phyloP scores from a whole-genome alignment of 2,888 invertebrate genomes.

The Aricia artaxerxes region DNA sequence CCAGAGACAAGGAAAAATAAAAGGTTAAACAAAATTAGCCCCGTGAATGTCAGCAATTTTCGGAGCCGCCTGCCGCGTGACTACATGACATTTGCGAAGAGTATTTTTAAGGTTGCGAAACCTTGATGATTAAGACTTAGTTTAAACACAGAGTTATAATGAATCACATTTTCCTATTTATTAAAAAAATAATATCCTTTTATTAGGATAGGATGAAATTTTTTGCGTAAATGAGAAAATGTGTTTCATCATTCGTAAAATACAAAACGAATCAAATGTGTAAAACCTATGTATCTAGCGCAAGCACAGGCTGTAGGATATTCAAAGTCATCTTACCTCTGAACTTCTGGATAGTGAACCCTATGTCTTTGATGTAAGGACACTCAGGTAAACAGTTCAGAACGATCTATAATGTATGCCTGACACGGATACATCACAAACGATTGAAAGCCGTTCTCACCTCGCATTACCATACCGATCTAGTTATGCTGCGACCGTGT shows the following conservation, averaged over 20 bases:
- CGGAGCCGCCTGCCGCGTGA: neutral
- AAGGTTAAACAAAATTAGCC: slow-evolving; percentile 14
- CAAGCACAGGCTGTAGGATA: neutral
- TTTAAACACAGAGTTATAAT: neutral
- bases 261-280: neutral
- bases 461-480: neutral
- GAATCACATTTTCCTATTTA: no score
- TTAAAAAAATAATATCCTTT: no score
- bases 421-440: slow-evolving; percentile 14
- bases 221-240: neutral
- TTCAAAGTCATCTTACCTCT: no score
- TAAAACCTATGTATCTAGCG: neutral
- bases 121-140: neutral
- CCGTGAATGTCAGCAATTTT: slow-evolving; percentile 6
- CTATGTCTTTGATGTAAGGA: neutral
- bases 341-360: no score
- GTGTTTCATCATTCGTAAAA: neutral
- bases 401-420: neutral
- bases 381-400: neutral
- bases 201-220: no score
- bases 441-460: slow-evolving; percentile 14
- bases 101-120: neutral
- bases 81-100: slow-evolving; percentile 3
- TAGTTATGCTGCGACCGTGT: slow-evolving; percentile 9
- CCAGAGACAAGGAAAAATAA: slow-evolving; percentile 13